Evolutionary conservation across 2,888 invertebrate genomes (phyloP), one percentile per base, ranked within the genome.

Genomic region (Noctua janthe): DNA sequence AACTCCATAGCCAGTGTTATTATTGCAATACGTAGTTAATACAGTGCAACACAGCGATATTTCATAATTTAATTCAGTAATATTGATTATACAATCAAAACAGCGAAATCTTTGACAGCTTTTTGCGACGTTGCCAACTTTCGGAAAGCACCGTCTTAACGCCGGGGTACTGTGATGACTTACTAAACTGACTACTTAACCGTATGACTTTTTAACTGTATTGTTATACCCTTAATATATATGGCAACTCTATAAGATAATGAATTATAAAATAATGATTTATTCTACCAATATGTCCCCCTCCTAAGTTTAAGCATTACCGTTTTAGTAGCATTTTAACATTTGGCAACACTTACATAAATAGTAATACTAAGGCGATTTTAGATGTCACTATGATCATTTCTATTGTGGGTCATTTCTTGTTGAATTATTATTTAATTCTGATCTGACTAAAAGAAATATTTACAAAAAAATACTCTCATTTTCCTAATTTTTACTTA

Each of bases 301-400:
- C 20, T 17, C 23, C 17, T 13, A 23, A 51, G 13, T 62, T 15
- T 76, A 62, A 54, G 29, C 5, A 13, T n/a, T 29, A 3, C 29
- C 43, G 0, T 64, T 76, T 39, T 66, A 47, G 39, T 43, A 17
- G 23, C 11, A 23, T 67, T 72, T 80, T 80, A 7, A 29, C 23
- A 39, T 23, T 80, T 71, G 47, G 80, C 71, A 56, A 56, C 49
- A 56, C 20, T 39, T 13, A 49, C 15, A 35, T 74, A 29, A 23
- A 43, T 35, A 17, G n/a, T 62, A 35, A 35, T 39, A 8, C 3
- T 67, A 67, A 35, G 43, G 15, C 35, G 11, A 80, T 1, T 51
- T 67, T 49, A 23, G n/a, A 67, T 35, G 7, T 43, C 15, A 20
- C 20, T 54, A 23, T 64, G 29, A 29, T 29, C 3, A 43, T 80